phyloP scores from a whole-genome alignment of 2,113 vertebrate species.

The Crotophaga sulcirostris region DNA sequence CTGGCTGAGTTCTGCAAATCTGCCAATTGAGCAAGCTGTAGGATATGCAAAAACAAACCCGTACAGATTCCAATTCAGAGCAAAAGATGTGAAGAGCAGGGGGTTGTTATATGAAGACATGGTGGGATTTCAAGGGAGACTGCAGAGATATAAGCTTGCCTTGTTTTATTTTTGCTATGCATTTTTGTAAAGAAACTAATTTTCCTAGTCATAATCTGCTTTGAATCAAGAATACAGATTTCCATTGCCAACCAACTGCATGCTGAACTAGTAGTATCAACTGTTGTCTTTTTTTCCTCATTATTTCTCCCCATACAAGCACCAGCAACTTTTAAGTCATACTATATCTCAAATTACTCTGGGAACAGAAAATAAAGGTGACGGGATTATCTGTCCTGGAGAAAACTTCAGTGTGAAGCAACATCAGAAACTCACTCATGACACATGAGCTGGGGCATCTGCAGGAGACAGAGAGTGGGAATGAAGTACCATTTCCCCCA shows the following conservation, averaged over 20 bases:
- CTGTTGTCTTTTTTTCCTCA: not conserved
- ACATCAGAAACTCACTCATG: not conserved
- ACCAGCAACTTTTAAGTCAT: not conserved
- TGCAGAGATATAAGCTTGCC: not conserved
- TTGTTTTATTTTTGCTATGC: not conserved
- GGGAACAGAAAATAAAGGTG: not conserved
- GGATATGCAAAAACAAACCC: not conserved
- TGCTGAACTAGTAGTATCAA: not conserved
- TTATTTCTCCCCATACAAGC: not conserved
- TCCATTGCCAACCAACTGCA: not conserved
- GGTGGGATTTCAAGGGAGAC: not conserved
- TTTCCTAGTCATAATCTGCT: not conserved
- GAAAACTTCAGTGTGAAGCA: not conserved
- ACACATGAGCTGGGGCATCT: accelerated
- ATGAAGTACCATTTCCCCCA: not conserved
- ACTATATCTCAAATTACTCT: not conserved
- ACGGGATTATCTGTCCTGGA: not conserved
- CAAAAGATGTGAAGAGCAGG: not conserved
- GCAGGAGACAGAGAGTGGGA: not conserved
- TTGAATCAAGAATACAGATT: not conserved
- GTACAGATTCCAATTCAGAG: not conserved
- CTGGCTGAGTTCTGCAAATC: not conserved
- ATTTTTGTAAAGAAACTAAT: not conserved
- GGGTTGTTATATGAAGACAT: not conserved
- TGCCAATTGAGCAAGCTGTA: not conserved